Evolutionary conservation across 2,113 vertebrate species (phyloP).

Genomic region (Laticauda laticaudata): DNA sequence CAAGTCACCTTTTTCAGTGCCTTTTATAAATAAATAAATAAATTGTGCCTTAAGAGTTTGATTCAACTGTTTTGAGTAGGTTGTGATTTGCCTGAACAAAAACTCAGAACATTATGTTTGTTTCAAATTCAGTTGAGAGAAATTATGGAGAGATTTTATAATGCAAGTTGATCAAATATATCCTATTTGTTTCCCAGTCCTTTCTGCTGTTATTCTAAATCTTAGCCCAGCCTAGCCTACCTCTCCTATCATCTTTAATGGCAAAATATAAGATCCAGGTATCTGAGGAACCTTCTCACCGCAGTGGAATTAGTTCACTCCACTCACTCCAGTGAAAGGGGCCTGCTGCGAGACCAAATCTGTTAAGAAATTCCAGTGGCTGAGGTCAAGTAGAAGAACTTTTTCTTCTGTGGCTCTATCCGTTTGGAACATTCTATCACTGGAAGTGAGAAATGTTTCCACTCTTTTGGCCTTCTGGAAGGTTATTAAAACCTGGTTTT

Average conservation of each 20-base stretch:
- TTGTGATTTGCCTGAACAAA: not conserved
- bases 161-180: not conserved
- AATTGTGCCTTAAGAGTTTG: not conserved
- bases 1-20: not conserved
- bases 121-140: not conserved
- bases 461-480: not conserved
- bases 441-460: not conserved
- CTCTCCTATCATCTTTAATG: not conserved
- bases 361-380: not conserved
- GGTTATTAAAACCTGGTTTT: not conserved
- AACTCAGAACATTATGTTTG: not conserved
- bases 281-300: not conserved
- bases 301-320: not conserved
- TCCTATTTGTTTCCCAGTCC: not conserved
- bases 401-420: not conserved
- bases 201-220: not conserved
- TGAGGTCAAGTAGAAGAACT: not conserved
- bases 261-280: not conserved
- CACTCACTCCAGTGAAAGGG: too few species aligned
- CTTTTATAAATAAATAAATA: not conserved
- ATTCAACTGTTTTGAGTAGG: not conserved
- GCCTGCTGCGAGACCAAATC: not conserved
- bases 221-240: not conserved
- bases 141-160: not conserved
- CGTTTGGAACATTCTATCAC: not conserved